Evolutionary conservation across 1,140 invertebrate species (phyloP).

Genomic region (Brachionus rubens): DNA sequence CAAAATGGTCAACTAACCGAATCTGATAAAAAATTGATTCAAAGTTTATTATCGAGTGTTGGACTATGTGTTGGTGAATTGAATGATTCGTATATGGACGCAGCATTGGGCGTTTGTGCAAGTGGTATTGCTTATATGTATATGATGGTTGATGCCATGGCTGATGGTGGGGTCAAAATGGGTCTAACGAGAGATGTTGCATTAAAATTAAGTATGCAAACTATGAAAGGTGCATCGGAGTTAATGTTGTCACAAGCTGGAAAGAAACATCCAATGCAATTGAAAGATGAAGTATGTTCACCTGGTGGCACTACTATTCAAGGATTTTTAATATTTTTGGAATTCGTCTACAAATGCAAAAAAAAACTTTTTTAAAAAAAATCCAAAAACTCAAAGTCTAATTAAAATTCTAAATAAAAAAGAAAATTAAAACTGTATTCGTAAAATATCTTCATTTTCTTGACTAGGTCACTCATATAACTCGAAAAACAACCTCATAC

Average conservation of each 20-base stretch:
- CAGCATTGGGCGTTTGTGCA: slow-evolving; percentile 85
- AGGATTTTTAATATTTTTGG: too few species aligned
- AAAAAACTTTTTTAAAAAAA: too few species aligned
- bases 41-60: neutral
- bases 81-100: slow-evolving; percentile 79
- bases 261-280: slow-evolving; percentile 69
- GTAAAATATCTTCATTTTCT: too few species aligned
- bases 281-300: slow-evolving; percentile 68
- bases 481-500: too few species aligned
- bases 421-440: too few species aligned
- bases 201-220: slow-evolving; percentile 78
- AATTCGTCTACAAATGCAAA: too few species aligned
- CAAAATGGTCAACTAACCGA: slow-evolving; percentile 7
- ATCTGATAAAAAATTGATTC: neutral
- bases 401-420: too few species aligned
- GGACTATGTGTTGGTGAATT: slow-evolving; percentile 63
- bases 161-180: slow-evolving; percentile 86
- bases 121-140: slow-evolving; percentile 87
- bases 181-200: slow-evolving; percentile 80
- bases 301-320: slow-evolving; percentile 45
- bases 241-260: slow-evolving; percentile 20
- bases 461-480: too few species aligned
- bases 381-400: too few species aligned
- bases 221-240: slow-evolving; percentile 63
- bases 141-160: slow-evolving; percentile 82